Evolutionary conservation across 2,113 vertebrate genomes (phyloP), one percentile per base, ranked within the genome.

Genomic region (human): DNA sequence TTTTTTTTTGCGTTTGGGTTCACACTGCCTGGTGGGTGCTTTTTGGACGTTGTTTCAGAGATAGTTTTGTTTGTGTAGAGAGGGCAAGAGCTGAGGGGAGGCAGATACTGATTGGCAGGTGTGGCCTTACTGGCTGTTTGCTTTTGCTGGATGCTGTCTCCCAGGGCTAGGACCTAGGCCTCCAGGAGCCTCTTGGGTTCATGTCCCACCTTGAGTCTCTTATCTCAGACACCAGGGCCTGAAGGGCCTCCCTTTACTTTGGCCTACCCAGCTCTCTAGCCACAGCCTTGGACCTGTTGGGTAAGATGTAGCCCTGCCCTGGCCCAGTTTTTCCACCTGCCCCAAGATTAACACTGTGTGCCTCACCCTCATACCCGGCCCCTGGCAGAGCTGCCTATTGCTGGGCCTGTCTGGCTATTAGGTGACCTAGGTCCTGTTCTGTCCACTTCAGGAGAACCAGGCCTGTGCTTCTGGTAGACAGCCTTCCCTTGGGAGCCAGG

Each of bases 121-220:
- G n/a, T 81, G 73, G 38, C 73, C 68, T 64, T 10, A 5, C 6
- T 3, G 27, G 48, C 70, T 52, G 2, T 40, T 81, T 45, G 90
- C 80, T 61, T n/a, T 64, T 61, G n/a, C 38, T 13, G 18, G 70
- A 8, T 45, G 40, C 66, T 13, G 1, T 61, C 75, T 87, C 61
- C 57, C 57, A 43, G 48, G 61, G 11, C 82, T 59, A 25, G 27
- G 81, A 82, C 48, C 91, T 38, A 70, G 93, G 45, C 38, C 25
- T 66, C 64, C 27, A 61, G 40, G 17, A 64, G 27, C 85, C 61
- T 95, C 35, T 27, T 78, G 76, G 50, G 78, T 89, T 92, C 32
- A 40, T 94, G 45, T 64, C 61, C 86, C 78, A 79, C 93, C 12
- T 9, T 7, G 35, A 91, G 35, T 72, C 59, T 91, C 76, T 94